Conservation (phyloP, 2,797 vertebrate species). For the Taeniopygia guttata region DNA sequence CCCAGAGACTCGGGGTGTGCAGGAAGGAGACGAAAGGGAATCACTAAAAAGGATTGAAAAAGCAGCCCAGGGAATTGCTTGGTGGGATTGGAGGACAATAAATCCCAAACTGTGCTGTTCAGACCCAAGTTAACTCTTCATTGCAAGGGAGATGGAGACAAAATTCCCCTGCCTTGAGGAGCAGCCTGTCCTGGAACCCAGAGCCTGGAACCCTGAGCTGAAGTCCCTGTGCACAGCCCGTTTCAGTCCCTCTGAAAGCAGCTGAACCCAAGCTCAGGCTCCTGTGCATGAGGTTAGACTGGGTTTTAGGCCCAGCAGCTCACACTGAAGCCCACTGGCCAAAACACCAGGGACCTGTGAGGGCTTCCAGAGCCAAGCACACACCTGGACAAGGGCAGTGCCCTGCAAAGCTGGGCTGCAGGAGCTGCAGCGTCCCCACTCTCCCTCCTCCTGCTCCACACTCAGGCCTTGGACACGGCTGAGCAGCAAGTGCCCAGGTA, state of each 20-base stretch:
- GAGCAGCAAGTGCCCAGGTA: background rate
- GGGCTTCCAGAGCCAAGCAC: background rate
- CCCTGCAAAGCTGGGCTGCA: background rate
- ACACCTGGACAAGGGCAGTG: background rate
- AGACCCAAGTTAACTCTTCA: background rate
- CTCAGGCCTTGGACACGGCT: accelerated
- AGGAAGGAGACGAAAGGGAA: background rate
- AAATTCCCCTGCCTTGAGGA: background rate
- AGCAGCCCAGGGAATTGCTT: background rate
- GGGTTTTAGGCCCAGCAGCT: background rate
- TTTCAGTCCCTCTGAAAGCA: background rate
- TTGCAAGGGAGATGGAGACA: background rate
- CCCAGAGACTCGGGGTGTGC: background rate
- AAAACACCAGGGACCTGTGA: background rate
- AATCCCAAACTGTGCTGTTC: background rate
- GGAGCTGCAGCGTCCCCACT: background rate
- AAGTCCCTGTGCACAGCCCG: accelerated
- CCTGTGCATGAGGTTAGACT: accelerated
- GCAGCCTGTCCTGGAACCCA: background rate
- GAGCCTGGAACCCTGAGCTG: background rate
- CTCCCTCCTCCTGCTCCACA: background rate
- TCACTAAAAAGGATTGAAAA: background rate
- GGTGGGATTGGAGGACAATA: background rate
- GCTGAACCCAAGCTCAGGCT: background rate
- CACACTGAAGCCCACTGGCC: background rate